Evolutionary conservation across 2,888 invertebrate species (phyloP).

Genomic region (Aricia artaxerxes): DNA sequence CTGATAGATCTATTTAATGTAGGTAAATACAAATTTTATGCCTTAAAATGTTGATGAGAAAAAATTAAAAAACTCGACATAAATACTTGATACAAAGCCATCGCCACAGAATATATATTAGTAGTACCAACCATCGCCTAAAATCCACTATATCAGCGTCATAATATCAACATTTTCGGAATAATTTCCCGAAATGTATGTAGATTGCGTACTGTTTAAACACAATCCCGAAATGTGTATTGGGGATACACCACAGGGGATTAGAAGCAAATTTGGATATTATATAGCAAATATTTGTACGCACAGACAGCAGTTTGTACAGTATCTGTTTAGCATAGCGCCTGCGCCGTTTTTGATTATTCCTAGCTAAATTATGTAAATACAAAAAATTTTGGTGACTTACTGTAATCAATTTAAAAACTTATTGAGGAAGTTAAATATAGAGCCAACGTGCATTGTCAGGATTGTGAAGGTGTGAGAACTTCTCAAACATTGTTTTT

Average conservation of each 20-base stretch:
- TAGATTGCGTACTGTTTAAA: not conserved
- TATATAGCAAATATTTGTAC: constrained; percentile 59
- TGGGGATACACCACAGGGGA: constrained; percentile 40
- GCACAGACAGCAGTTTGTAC: constrained; percentile 20
- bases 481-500: too few relatives aligned
- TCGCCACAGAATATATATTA: too few relatives aligned
- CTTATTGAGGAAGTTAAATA: too few relatives aligned
- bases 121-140: too few relatives aligned
- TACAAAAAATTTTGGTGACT: not conserved
- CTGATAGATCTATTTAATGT: too few relatives aligned
- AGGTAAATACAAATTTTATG: too few relatives aligned
- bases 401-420: too few relatives aligned
- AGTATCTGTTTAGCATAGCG: not conserved
- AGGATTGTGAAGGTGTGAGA: too few relatives aligned
- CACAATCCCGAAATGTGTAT: constrained; percentile 5
- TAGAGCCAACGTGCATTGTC: too few relatives aligned
- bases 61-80: not conserved
- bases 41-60: too few relatives aligned
- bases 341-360: not conserved
- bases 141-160: not conserved
- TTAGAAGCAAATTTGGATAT: constrained; percentile 61
- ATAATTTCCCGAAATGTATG: not conserved
- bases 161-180: not conserved
- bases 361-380: not conserved
- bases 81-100: too few relatives aligned